Base-by-base conservation (phyloP, 1,140 invertebrate genomes). In the Lucilia sericata region DNA sequence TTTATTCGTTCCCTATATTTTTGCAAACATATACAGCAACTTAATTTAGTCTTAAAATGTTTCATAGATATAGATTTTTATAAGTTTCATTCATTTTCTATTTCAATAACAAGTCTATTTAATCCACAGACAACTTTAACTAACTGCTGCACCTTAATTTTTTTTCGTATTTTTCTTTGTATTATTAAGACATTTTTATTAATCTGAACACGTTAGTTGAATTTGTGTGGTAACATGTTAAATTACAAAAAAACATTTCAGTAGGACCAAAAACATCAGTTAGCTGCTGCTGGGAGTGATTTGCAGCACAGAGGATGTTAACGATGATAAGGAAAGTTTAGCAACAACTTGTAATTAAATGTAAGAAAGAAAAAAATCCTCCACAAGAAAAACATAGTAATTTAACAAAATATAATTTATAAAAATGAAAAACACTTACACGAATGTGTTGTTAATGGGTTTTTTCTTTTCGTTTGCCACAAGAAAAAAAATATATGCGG, bases 61-160 rank as follows among this genome's bases (percentile, higher is more conserved):
- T 8, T 42, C 5, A 8, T n/a, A 17, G n/a, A 14, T 60, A n/a
- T 60, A 60, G 14, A n/a, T 60, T 7, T 60, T 8, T 60, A 60
- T 60, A 55, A 55, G 51, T n/a, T 17, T 14, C 14, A 60, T n/a
- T n/a, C 55, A 60, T n/a, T n/a, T 60, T 17, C 55, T 60, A n/a
- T 60, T 17, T 60, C 14, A 60, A 60, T 60, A 60, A 60, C 55
- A 60, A 60, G 55, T 60, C 55, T 60, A 60, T 60, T 60, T 60
- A 60, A 60, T 60, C 14, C 55, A 8, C 14, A 60, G 55, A 60
- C 55, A 60, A 60, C 14, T 17, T 60, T 60, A 60, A 60, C 55
- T 42, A 60, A 60, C 55, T 60, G 55, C 55, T 60, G 55, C 55
- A 60, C 55, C 55, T 60, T 60, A 60, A 5, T 17, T 60, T 60